Conservation (phyloP, 2,113 vertebrate species). For the Pitta sordida region DNA sequence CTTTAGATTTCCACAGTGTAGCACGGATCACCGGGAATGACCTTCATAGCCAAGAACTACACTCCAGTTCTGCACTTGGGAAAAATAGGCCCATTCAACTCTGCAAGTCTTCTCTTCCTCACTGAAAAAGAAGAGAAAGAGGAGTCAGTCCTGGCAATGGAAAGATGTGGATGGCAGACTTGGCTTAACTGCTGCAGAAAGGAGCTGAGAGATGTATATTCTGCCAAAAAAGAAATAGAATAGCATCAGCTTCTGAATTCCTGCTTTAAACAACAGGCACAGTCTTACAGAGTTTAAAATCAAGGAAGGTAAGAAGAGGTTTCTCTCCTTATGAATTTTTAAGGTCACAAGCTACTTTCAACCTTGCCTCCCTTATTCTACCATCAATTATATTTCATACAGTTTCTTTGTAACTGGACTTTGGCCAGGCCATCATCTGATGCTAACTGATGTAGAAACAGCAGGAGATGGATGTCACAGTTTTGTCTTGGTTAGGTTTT, state of each 20-base stretch:
- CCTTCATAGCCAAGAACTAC: slow-evolving; percentile 63
- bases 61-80: slow-evolving; percentile 94
- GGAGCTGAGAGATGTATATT: not conserved
- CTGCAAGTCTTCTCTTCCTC: slow-evolving; percentile 94
- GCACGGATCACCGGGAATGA: slow-evolving; percentile 7
- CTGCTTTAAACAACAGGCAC: not conserved
- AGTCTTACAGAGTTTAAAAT: not conserved
- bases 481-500: not conserved
- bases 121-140: slow-evolving; percentile 76
- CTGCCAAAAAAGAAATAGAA: not conserved
- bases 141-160: not conserved
- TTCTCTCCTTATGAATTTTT: not conserved
- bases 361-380: not conserved
- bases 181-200: not conserved
- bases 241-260: not conserved
- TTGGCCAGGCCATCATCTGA: not conserved
- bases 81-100: slow-evolving; percentile 88
- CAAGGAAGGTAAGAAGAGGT: not conserved
- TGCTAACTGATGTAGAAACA: not conserved
- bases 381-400: not conserved
- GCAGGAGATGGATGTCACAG: not conserved
- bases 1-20: slow-evolving; percentile 52
- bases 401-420: not conserved
- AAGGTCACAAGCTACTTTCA: not conserved
- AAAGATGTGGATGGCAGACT: not conserved